Evolutionary conservation across 2,888 invertebrate species (phyloP), one percentile per base, ranked within the genome.

Genomic region (Pediacus dermestoides): DNA sequence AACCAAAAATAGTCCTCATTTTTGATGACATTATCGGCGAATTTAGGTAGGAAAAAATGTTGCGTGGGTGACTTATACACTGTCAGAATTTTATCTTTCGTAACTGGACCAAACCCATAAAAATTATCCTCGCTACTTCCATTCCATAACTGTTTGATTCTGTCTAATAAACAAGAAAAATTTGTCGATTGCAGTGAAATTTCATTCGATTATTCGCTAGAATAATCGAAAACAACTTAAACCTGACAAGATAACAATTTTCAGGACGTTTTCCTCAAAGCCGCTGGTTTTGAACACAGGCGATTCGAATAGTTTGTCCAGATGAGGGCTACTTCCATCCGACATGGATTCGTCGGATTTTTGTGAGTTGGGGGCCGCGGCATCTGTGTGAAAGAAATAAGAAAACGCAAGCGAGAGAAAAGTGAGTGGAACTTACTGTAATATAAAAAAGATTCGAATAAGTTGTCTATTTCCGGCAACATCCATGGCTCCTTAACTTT

Each of bases 401-500:
- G 25, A 18, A 7, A 7, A 18, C 6, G 6, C 6, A n/a, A 18
- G n/a, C 6, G 21, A 18, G 25, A 2, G 28, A n/a, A 18, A 7
- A 18, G n/a, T 18, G 21, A 18, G 3, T 23, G 4, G n/a, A 14
- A 43, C 49, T 47, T 45, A 55, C 52, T 50, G 12, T 58, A 52
- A 37, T 49, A 47, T 28, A 58, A 45, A 32, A 60, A 60, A 52
- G 59, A 42, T 49, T 53, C 39, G 57, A 63, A 64, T 56, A 70
- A 31, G 39, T 60, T 59, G 28, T 68, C 66, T 12, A 76, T 75
- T 71, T 77, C 77, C 30, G 76, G 74, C 48, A 76, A 60, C 74
- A 77, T 76, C 78, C 78, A 78, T 46, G 79, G 76, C 61, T 80
- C 80, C 46, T 75, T 74, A 28, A 3, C 4, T 11, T 35, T 22